Evolutionary conservation across 2,113 vertebrate genomes (phyloP), one percentile per base, ranked within the genome.

Genomic region (Orthonyx spaldingii): DNA sequence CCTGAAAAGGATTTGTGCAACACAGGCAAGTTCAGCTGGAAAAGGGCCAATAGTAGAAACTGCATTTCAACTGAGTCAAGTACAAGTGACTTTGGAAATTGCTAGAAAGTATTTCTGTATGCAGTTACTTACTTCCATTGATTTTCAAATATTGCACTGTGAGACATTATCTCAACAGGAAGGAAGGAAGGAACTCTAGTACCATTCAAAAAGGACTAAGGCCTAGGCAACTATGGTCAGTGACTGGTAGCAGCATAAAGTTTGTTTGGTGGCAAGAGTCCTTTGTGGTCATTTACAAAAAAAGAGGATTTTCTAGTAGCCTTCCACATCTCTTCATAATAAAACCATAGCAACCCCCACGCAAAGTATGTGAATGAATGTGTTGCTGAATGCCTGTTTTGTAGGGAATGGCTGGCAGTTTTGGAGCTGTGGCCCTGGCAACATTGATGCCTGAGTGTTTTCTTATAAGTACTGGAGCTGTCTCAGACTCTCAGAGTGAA

Each of bases 271-370:
- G 52, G 70, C 70, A 91, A 71, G 74, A 79, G 56, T 44, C 27
- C 39, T 95, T 93, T 85, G 70, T 84, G 74, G 44, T 56, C 32
- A 44, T 64, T 85, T 89, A 71, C 10, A 30, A 85, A 77, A 59
- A 44, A 64, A 63, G 72, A 52, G 9, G 27, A 49, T 94, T 95
- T 96, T 87, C 66, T 88, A 70, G 50, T 77, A 77, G 52, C 66
- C 42, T 93, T 96, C 85, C 71, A 77, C 71, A 44, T 66, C 82
- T 74, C 75, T 86, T 77, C 87, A 52, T 78, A 83, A 83, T 24
- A 95, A 85, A 95, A 90, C 94, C 94, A 91, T 96, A 77, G 93
- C 93, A 96, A 97, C 93, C 42, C 47, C 56, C 30, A 91, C 2
- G 2, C 64, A 70, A 96, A 91, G 50, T 65, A 75, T 80, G 75